phyloP scores from a whole-genome alignment of 2,113 vertebrate species.

The Nesogale talazaci region DNA sequence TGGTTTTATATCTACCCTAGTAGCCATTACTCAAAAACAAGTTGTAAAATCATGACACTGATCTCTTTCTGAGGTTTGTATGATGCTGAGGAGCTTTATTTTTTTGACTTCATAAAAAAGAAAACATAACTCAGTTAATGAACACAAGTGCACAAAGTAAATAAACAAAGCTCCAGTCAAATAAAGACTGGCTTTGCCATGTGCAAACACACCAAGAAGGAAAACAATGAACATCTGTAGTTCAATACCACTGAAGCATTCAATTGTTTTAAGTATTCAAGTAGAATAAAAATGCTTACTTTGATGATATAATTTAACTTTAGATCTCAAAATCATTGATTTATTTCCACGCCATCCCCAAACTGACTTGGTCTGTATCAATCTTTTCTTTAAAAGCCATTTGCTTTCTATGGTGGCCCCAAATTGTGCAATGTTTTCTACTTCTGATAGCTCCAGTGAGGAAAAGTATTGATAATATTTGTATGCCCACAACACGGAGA shows the following conservation, averaged over 20 bases:
- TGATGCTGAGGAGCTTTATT: slow-evolving; percentile 6
- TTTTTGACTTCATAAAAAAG: slow-evolving; percentile 49
- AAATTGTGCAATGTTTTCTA: background rate
- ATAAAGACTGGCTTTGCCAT: slow-evolving; percentile 50
- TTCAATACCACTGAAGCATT: slow-evolving; percentile 31
- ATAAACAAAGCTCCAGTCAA: slow-evolving; percentile 76
- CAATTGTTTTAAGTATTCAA: slow-evolving; percentile 71
- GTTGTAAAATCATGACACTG: slow-evolving; percentile 25
- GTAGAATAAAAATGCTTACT: slow-evolving; percentile 62
- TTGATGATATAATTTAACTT: slow-evolving; percentile 69
- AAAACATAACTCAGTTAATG: slow-evolving; percentile 62
- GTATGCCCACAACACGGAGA: slow-evolving; percentile 28
- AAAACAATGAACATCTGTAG: slow-evolving; percentile 68
- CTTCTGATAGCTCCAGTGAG: background rate
- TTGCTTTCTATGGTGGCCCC: slow-evolving; percentile 45
- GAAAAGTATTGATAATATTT: background rate
- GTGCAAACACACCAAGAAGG: slow-evolving; percentile 60
- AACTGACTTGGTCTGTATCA: background rate
- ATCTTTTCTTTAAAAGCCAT: slow-evolving; percentile 49
- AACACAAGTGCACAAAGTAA: slow-evolving; percentile 65
- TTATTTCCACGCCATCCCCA: slow-evolving; percentile 58
- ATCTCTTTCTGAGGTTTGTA: background rate
- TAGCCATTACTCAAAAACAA: slow-evolving; percentile 27
- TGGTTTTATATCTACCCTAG: slow-evolving; percentile 47
- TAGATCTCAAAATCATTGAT: slow-evolving; percentile 49